Conservation (phyloP, 2,888 invertebrate genomes). For the Amiota communis region DNA sequence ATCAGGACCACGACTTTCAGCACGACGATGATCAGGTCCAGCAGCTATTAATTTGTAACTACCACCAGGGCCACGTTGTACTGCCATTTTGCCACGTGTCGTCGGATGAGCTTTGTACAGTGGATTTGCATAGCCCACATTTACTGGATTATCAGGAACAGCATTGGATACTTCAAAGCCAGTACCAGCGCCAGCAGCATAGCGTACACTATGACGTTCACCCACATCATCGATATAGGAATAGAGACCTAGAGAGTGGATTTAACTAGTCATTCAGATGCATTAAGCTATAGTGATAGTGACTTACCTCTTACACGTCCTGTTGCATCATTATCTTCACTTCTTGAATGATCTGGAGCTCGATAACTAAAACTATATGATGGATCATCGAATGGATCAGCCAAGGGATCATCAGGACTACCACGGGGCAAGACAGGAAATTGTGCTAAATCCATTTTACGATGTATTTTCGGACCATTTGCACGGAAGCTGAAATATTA, state of each 20-base stretch:
- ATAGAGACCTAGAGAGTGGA: constrained; percentile 76
- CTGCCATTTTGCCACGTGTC: constrained; percentile 81
- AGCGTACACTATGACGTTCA: constrained; percentile 83
- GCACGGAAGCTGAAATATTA: constrained; percentile 77
- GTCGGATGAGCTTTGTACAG: constrained; percentile 78
- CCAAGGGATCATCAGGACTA: constrained; percentile 81
- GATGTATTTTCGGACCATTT: constrained; percentile 82
- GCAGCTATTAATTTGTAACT: constrained; percentile 85
- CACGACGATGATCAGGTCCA: constrained; percentile 84
- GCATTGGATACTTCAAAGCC: constrained; percentile 85
- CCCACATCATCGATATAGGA: constrained; percentile 84
- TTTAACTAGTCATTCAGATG: not conserved
- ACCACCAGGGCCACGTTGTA: constrained; percentile 82
- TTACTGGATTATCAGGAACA: constrained; percentile 78
- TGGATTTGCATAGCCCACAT: constrained; percentile 79
- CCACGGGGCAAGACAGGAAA: constrained; percentile 79
- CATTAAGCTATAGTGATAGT: not conserved
- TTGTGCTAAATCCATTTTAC: constrained; percentile 83
- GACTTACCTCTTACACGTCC: constrained; percentile 77
- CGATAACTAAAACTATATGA: constrained; percentile 82
- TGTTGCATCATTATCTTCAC: constrained; percentile 79
- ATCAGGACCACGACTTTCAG: constrained; percentile 82
- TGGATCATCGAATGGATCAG: constrained; percentile 85
- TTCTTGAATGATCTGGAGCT: constrained; percentile 80
- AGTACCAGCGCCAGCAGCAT: constrained; percentile 83